Evolutionary conservation across 2,888 invertebrate species (phyloP).

Genomic region (Oscheius sp.): DNA sequence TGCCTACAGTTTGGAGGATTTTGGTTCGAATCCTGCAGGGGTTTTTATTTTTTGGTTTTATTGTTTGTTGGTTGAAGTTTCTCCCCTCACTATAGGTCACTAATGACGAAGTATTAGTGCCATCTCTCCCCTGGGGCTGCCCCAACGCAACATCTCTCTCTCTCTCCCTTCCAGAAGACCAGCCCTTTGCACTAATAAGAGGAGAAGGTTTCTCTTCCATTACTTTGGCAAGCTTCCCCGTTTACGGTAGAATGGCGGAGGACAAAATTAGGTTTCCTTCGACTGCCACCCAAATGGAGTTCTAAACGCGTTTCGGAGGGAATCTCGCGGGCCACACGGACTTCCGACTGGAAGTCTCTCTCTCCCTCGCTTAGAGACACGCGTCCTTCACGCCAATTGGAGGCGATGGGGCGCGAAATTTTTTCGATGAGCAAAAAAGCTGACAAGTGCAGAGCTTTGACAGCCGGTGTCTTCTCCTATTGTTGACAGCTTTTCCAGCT

Average conservation of each 20-base stretch:
- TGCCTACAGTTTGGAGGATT: neutral
- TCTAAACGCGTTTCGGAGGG: conserved; percentile 12
- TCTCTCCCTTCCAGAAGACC: neutral
- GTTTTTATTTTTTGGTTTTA: neutral
- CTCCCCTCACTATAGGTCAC: neutral
- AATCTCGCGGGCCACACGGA: neutral
- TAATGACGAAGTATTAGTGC: conserved; percentile 23
- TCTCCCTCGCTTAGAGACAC: too few relatives aligned
- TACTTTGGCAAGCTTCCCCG: neutral
- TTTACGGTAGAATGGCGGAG: conserved; percentile 26
- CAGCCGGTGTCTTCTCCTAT: neutral
- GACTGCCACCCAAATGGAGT: conserved; percentile 26
- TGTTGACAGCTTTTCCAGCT: too few relatives aligned
- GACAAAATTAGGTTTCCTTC: conserved; percentile 22
- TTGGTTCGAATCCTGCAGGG: neutral
- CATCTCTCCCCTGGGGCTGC: conserved; percentile 1
- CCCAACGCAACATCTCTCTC: neutral
- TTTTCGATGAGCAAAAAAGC: neutral
- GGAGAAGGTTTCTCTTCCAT: neutral
- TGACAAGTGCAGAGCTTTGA: neutral
- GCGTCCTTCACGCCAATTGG: neutral
- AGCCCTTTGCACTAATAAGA: conserved; percentile 11
- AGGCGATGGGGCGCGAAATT: neutral
- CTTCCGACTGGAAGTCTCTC: neutral
- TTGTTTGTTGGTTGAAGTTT: neutral